These are phyloP conservation scores for Frankliniella intonsa DNA, from an alignment of 2,888 invertebrate species.

Conservation along the genomic window DNA sequence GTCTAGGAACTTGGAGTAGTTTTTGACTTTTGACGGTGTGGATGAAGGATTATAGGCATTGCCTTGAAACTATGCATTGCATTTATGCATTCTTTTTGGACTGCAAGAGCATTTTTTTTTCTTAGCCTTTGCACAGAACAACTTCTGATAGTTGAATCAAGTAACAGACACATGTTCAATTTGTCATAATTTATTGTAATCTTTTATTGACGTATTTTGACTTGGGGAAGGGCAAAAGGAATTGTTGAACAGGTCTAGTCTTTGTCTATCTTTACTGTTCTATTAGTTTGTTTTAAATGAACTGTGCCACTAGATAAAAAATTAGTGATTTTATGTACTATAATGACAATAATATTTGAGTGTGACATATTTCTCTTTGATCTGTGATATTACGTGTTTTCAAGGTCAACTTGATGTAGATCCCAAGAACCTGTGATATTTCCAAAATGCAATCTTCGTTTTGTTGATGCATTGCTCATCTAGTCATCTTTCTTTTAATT, in stretches of 20 bases:
- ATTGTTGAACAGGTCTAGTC: neutral
- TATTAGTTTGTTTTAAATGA: neutral
- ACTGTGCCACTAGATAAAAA: neutral
- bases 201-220: neutral
- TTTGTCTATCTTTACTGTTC: neutral
- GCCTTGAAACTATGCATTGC: neutral
- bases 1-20: too few relatives aligned
- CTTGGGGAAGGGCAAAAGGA: neutral
- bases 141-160: neutral
- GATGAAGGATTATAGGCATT: neutral
- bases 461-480: slow-evolving; percentile 13
- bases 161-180: neutral
- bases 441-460: neutral
- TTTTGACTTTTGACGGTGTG: neutral
- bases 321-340: neutral
- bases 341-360: neutral
- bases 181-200: neutral
- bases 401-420: neutral
- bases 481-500: slow-evolving; percentile 5
- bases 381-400: slow-evolving; percentile 17
- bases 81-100: neutral
- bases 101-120: slow-evolving; percentile 9
- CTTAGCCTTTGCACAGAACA: neutral
- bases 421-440: neutral
- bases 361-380: neutral